A percentile compares a stretch with the other conserved stretches of the same genome.
Evolutionary conservation across 1,140 invertebrate species (phyloP).

Genomic region (Pomacea maculata): DNA sequence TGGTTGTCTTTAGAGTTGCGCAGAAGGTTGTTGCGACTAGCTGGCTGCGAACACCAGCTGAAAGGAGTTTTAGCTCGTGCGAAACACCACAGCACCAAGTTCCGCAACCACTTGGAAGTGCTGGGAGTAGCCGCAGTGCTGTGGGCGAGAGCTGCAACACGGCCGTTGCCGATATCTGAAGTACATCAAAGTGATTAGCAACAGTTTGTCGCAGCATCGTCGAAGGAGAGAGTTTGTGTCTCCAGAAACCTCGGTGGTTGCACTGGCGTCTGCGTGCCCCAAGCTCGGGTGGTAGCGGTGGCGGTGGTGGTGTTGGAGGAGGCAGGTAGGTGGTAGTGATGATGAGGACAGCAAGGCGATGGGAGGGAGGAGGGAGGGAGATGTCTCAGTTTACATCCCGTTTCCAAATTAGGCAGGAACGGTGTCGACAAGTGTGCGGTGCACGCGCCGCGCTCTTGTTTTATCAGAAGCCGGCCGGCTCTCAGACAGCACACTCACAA

Average conservation of each 20-base stretch:
- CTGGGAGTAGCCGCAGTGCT: neutral
- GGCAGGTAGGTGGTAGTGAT: neutral
- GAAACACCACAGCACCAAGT: neutral
- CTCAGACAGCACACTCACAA: neutral
- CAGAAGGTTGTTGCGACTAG: too few species aligned
- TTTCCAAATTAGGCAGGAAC: constrained; percentile 25
- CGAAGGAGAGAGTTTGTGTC: neutral
- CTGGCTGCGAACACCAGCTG: neutral
- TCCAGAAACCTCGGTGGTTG: neutral
- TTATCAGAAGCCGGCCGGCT: neutral
- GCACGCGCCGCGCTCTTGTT: neutral
- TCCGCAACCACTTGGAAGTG: neutral
- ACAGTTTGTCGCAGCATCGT: neutral
- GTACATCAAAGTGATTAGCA: neutral
- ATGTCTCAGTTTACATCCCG: constrained; percentile 20
- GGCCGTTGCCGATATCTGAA: neutral
- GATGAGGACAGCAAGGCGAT: neutral
- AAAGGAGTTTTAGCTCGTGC: too few species aligned
- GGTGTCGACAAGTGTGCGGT: constrained; percentile 21
- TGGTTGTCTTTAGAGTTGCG: too few species aligned
- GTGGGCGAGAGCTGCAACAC: neutral
- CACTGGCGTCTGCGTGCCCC: neutral
- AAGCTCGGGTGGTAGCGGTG: neutral
- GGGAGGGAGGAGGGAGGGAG: neutral
- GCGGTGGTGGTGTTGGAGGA: neutral